These are phyloP conservation scores for Podargus strigoides DNA, from an alignment of 2,797 vertebrate genomes.

Conservation along the genomic window DNA sequence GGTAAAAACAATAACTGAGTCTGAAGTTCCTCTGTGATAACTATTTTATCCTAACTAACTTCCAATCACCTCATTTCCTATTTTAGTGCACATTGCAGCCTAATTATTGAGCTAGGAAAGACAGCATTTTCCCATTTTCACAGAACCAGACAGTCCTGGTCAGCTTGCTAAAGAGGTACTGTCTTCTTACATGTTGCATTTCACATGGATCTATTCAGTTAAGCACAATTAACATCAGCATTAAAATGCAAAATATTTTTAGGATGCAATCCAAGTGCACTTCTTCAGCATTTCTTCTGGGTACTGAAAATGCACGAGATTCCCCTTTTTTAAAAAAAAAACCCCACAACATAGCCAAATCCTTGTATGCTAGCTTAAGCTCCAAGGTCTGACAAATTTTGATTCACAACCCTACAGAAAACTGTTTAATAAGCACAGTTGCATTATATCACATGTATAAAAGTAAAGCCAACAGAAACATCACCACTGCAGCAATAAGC, in stretches of 20 bases:
- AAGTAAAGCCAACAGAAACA: neutral
- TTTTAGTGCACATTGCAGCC: neutral
- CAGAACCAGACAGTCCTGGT: neutral
- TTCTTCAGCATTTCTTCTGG: neutral
- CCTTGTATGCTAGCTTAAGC: neutral
- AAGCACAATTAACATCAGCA: neutral
- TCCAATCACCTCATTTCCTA: neutral
- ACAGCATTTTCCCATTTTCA: neutral
- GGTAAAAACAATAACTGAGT: neutral
- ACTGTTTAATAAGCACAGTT: neutral
- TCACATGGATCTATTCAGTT: neutral
- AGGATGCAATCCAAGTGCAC: neutral
- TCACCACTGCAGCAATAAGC: neutral
- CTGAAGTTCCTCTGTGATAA: neutral
- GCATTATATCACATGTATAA: neutral
- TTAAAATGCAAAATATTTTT: neutral
- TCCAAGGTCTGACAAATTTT: neutral
- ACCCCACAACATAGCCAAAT: too few relatives aligned
- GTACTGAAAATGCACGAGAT: neutral
- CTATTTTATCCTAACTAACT: neutral
- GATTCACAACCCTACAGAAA: neutral
- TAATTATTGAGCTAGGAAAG: neutral
- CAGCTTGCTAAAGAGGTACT: neutral
- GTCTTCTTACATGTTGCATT: neutral
- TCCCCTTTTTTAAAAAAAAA: too few relatives aligned